These are phyloP conservation scores for Nesospiza acunhae DNA, from an alignment of 2,113 vertebrate genomes.

Conservation along the genomic window DNA sequence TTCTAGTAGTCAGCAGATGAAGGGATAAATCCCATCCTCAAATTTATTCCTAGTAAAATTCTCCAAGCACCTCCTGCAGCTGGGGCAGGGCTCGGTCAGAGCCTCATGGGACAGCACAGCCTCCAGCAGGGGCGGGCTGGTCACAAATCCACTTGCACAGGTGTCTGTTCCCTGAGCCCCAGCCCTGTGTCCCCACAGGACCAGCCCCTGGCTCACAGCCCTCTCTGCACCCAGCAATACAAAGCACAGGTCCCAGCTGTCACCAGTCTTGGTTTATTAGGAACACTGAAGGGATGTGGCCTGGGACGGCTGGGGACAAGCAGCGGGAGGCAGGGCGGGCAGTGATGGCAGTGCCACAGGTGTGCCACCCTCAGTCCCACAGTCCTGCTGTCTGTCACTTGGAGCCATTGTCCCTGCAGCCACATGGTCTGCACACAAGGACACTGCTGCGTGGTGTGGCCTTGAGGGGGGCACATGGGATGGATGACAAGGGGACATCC, in stretches of 20 bases:
- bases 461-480: not conserved
- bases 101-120: not conserved
- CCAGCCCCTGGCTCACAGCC: not conserved
- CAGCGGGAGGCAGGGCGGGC: not conserved
- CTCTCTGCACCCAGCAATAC: not conserved
- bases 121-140: not conserved
- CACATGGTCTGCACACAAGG: fast-evolving
- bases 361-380: not conserved
- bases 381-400: fast-evolving
- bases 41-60: not conserved
- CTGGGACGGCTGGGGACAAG: not conserved
- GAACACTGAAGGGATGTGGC: not conserved
- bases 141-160: not conserved
- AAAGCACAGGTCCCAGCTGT: not conserved
- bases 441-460: fast-evolving
- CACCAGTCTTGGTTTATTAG: conserved; percentile 23
- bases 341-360: not conserved
- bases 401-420: not conserved
- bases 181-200: not conserved
- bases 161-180: fast-evolving
- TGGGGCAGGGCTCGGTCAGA: not conserved
- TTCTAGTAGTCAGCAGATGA: not conserved
- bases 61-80: not conserved
- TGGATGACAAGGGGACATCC: not conserved
- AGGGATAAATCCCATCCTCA: not conserved